Evolutionary conservation across 2,113 vertebrate species (phyloP), one percentile per base, ranked within the genome.

Genomic region (Paracanthobrama guichenoti): DNA sequence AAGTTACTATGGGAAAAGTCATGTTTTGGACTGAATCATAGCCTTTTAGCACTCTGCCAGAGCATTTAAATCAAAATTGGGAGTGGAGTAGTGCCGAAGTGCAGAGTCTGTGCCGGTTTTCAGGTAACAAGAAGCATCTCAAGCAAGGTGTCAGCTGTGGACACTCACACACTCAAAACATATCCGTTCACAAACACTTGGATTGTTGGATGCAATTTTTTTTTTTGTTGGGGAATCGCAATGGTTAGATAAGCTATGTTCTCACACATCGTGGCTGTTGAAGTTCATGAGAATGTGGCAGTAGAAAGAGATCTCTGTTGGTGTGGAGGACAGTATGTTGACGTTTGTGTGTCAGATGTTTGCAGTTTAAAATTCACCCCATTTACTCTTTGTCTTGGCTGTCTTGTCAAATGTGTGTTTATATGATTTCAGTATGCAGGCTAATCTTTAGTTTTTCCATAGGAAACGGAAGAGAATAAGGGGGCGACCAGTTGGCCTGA

Each of bases 401-500:
- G n/a, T 62, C 4, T 39, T 1, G 11, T 28, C 26, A 24, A 13
- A 77, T 78, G 2, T 88, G 10, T 88, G 60, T 82, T 2, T 87
- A 11, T 82, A 3, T 64, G 55, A 16, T 66, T 46, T n/a, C 60
- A 22, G 24, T 64, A 48, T 64, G 7, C 42, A 20, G 24, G 13
- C 67, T 62, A 35, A 24, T 16, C 18, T 85, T 28, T 39, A 28
- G 11, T 64, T 81, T 13, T 73, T 22, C 55, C 59, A 14, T 80
- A 98, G 97, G 97, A 98, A 74, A 95, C 96, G 86, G 96, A 97
- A 92, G 97, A 97, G 92, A 95, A 96, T 72, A 97, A 96, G 92
- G 96, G 95, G 90, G 96, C 96, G 16, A 96, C 95, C 73, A 97
- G 95, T 82, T 97, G 95, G 96, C 97, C 97, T 0, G 96, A 98